phyloP scores from a whole-genome alignment of 2,888 invertebrate species.

The Congeria kusceri region DNA sequence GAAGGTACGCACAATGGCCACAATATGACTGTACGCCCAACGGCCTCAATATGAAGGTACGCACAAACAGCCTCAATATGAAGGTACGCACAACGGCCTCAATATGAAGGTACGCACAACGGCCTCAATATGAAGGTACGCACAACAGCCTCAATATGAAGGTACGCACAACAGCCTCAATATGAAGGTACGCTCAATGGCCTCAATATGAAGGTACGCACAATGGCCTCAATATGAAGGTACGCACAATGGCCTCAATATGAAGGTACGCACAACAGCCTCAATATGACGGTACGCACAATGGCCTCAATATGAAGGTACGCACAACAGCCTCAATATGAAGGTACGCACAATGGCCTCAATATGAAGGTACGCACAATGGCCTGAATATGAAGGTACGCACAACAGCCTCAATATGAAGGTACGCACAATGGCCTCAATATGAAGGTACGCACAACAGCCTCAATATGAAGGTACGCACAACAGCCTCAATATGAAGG shows the following conservation, averaged over 20 bases:
- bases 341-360: conserved; percentile 42
- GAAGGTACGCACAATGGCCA: conserved; percentile 82
- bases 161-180: conserved; percentile 81
- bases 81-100: no score
- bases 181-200: conserved; percentile 52
- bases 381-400: conserved; percentile 49
- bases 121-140: conserved; percentile 51
- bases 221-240: no score
- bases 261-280: conserved; percentile 40
- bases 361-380: not conserved
- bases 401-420: conserved; percentile 63
- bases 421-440: conserved; percentile 81
- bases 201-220: no score
- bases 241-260: conserved; percentile 7
- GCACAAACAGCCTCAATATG: no score
- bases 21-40: conserved; percentile 57
- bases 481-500: no score
- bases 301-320: conserved; percentile 75
- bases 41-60: not conserved
- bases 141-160: conserved; percentile 63
- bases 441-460: no score
- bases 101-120: conserved; percentile 47
- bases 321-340: conserved; percentile 77
- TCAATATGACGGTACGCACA: not conserved
- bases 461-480: not conserved